phyloP scores from a whole-genome alignment of 2,113 vertebrate species.

The Motacilla alba region DNA sequence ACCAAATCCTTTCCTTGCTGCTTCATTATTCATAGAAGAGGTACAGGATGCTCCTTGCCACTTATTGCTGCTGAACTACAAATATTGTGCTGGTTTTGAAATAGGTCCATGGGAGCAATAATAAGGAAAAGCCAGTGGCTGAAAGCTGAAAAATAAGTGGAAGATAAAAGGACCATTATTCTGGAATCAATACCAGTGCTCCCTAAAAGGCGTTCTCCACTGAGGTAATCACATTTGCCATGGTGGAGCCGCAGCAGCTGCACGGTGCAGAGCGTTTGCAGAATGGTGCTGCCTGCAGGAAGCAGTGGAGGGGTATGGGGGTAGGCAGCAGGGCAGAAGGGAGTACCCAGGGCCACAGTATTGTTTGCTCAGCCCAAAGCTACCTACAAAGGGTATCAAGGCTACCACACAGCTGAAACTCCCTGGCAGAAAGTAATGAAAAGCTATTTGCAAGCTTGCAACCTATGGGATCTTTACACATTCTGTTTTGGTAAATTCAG shows the following conservation, averaged over 20 bases:
- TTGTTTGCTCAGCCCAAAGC: not conserved
- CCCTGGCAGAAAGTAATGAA: not conserved
- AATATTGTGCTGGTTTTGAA: slow-evolving; percentile 38
- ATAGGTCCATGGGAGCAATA: slow-evolving; percentile 62
- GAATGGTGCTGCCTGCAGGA: not conserved
- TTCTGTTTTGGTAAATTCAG: not conserved
- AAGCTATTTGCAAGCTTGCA: not conserved
- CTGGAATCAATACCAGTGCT: slow-evolving; percentile 61
- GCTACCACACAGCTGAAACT: not conserved
- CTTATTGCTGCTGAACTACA: slow-evolving; percentile 60
- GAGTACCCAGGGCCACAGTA: not conserved
- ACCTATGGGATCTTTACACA: not conserved
- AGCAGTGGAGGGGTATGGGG: not conserved
- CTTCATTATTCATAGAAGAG: slow-evolving; percentile 65
- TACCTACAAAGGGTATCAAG: not conserved
- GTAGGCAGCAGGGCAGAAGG: not conserved
- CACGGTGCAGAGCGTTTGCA: not conserved
- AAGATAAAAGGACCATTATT: slow-evolving; percentile 72
- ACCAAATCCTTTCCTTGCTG: slow-evolving; percentile 31
- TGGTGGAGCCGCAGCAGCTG: not conserved
- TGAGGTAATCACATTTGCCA: slow-evolving; percentile 53
- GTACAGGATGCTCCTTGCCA: not conserved
- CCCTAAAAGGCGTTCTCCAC: slow-evolving; percentile 7
- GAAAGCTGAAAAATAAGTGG: slow-evolving; percentile 62
- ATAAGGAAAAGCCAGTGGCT: slow-evolving; percentile 30